Base-by-base conservation (phyloP, 2,797 vertebrate species). In the Acanthornis magna region DNA sequence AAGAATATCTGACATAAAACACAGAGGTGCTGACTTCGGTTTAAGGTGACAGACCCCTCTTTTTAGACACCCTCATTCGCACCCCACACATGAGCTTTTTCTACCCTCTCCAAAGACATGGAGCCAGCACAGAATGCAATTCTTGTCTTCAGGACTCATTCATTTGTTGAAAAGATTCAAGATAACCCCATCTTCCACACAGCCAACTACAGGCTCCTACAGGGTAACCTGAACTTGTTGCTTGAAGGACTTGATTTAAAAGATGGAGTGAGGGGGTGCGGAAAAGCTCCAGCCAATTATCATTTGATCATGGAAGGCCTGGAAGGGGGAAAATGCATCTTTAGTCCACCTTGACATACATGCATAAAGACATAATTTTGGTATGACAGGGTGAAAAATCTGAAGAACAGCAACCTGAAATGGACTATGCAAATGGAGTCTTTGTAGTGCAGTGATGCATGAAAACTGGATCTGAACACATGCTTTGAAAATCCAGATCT, bases 1-100 rank as follows among this genome's bases (percentile, higher is more conserved):
- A 61, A 61, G 18, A 7, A 26, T 13, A 81, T 51, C 34, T 78
- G 77, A 87, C 42, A 42, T 15, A 27, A 7, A 83, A 45, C 10
- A 38, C 1, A 50, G 43, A 85, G 38, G 4, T 32, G 43, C 29
- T 75, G 54, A 42, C 23, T 47, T 84, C 42, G 38, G 48, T 45
- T 74, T 73, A 48, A 50, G 23, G 58, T 11, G 0, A 81, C 2
- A 80, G 17, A 17, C 30, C 38, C 18, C 13, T 68, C 32, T 14
- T 51, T 17, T 55, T 38, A 61, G 48, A 67, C 16, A 60, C 16
- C 5, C 14, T 81, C 7, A 63, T 32, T 55, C 13, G 7, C 30
- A 71, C 4, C 8, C 4, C 27, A 17, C 40, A 43, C 12, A 13
- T 0, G 0, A n/a, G 22, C 8, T 82, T 62, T 17, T 85, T 45